Base-by-base conservation (phyloP, 2,888 invertebrate species). In the Calliphora vomitoria region DNA sequence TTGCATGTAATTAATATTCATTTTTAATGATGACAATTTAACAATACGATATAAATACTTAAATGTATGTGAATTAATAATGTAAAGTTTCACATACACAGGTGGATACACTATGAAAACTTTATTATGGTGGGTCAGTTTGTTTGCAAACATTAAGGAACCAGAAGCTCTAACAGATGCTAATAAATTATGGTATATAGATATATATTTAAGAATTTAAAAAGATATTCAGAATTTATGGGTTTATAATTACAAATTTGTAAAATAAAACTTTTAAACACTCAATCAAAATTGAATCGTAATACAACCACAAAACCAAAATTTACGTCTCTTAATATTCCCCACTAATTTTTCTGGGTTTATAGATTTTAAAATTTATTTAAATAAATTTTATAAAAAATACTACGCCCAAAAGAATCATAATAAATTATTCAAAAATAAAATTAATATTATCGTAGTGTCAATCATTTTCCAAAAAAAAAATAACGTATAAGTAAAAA, bases 11-110 rank as follows among this genome's bases (percentile, higher is more conserved):
- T 84, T 78, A 78, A 78, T 84, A 74, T 84, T 84, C 20, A 41
- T 78, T 78, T 69, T 78, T 74, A 82, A 84, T 78, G 72, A 81
- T 81, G 81, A 81, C 81, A 84, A 84, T 80, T 86, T 44, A 78
- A 72, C 72, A 68, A 82, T 62, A 62, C 10, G 13, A 25, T 64
- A 69, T 69, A 79, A 8, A 55, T 55, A 58, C n/a, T 38, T 55
- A 18, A 13, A 47, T 31, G 6, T 18, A 60, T 25, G 66, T 5
- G 35, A 55, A 80, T 72, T 50, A 50, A 50, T 50, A 4, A 11
- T 44, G 10, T 44, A 13, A 44, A 44, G 11, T 13, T 8, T 11
- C 11, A n/a, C 11, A 44, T 44, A 11, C 4, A 44, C 44, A 11
- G 44, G 11, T 44, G 35, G 3, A 35, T 44, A 44, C 44, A 44